Percentiles rank a stretch among this genome's conserved stretches.
Evolutionary conservation across 2,888 invertebrate genomes (phyloP).

Genomic region (Tetragnatha montana): DNA sequence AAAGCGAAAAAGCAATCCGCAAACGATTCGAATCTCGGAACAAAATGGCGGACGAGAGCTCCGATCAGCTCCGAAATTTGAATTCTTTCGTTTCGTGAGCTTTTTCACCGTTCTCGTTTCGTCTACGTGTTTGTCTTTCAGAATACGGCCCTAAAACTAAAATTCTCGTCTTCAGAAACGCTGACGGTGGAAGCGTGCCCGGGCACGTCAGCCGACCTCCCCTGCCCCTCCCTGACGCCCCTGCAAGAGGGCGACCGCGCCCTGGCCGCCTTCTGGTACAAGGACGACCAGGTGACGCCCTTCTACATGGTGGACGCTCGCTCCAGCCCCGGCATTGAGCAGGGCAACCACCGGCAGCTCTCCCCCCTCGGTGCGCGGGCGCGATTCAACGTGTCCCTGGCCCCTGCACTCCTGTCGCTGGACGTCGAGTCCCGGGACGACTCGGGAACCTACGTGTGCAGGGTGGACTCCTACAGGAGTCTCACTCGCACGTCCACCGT

Average conservation of each 20-base stretch:
- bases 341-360: conserved; percentile 54
- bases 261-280: conserved; percentile 67
- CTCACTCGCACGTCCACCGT: conserved; percentile 55
- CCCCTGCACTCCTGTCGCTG: conserved; percentile 38
- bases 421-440: conserved; percentile 47
- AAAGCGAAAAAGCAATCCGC: no score
- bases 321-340: conserved; percentile 16
- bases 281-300: conserved; percentile 64
- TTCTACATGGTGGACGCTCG: conserved; percentile 64
- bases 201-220: conserved; percentile 40
- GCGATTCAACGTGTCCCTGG: conserved; percentile 44
- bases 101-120: no score
- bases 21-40: no score
- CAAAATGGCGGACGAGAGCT: no score
- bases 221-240: conserved; percentile 44
- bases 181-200: conserved; percentile 49
- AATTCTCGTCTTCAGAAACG: conserved; percentile 14
- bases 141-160: no score
- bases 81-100: no score
- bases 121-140: no score
- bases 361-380: conserved; percentile 47
- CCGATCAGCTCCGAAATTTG: no score
- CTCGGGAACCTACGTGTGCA: conserved; percentile 52
- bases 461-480: conserved; percentile 60
- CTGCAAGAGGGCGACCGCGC: conserved; percentile 46